These are phyloP conservation scores for Syngnathus typhle DNA, from an alignment of 2,113 vertebrate species.

Conservation along the genomic window DNA sequence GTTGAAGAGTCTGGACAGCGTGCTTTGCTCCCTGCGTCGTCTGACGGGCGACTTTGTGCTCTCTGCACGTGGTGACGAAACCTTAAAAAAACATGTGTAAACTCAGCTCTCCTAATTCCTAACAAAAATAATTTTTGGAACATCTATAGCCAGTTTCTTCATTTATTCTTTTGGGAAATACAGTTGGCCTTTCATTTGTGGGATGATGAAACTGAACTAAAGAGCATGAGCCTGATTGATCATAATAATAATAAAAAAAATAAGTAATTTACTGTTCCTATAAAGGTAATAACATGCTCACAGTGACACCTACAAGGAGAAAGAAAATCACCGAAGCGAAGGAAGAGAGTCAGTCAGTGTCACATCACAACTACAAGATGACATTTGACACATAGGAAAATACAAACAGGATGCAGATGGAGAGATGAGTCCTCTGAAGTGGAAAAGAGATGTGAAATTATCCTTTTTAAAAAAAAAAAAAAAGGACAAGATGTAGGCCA, in stretches of 20 bases:
- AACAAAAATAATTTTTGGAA: background rate
- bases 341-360: background rate
- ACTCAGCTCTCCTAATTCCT: background rate
- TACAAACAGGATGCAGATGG: conserved; percentile 2
- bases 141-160: too few species aligned
- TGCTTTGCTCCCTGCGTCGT: conserved; percentile 70
- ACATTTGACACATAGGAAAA: conserved; percentile 15
- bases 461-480: background rate
- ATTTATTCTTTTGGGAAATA: too few species aligned
- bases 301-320: background rate
- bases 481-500: conserved; percentile 18
- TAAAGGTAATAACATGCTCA: background rate
- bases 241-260: too few species aligned
- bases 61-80: conserved; percentile 59
- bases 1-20: conserved; percentile 74
- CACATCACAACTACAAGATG: background rate
- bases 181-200: background rate
- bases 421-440: conserved; percentile 24
- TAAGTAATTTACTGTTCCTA: background rate
- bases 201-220: too few species aligned
- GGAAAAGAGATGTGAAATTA: conserved; percentile 13
- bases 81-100: conserved; percentile 61
- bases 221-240: too few species aligned
- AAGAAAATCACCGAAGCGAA: background rate
- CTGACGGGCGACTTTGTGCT: conserved; percentile 70